Evolutionary conservation across 2,113 vertebrate genomes (phyloP).

Genomic region (Microtus richardsoni): DNA sequence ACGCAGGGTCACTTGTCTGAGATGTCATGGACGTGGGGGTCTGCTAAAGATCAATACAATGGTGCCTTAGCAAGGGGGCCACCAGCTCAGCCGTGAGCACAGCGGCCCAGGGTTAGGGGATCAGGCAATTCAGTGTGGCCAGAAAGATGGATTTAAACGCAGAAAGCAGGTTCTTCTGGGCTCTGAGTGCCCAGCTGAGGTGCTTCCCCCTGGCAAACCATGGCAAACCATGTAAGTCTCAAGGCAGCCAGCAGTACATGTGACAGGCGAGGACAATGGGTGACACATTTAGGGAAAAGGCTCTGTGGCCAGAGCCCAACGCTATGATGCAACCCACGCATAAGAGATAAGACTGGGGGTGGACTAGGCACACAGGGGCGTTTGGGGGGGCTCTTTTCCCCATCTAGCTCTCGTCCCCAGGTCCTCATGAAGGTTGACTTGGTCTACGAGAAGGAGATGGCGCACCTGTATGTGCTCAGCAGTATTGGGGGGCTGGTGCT

Average conservation of each 20-base stretch:
- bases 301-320: neutral
- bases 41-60: neutral
- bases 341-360: neutral
- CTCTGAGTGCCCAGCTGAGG: neutral
- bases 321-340: too few species aligned
- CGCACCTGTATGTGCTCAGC: slow-evolving; percentile 60
- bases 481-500: slow-evolving; percentile 68
- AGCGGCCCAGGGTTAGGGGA: neutral
- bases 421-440: slow-evolving; percentile 67
- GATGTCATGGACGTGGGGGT: neutral
- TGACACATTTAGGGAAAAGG: neutral
- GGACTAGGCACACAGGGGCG: neutral
- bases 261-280: neutral
- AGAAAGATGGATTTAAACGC: neutral
- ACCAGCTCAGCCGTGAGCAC: fast-evolving
- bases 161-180: neutral
- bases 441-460: slow-evolving; percentile 65
- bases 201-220: neutral
- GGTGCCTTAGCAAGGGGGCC: neutral
- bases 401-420: slow-evolving; percentile 17
- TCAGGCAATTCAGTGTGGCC: neutral
- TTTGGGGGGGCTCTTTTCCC: neutral
- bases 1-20: neutral
- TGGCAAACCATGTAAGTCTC: neutral
- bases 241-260: fast-evolving